A percentile compares a stretch with the other conserved stretches of the same genome.
phyloP scores from a whole-genome alignment of 1,140 invertebrate genomes.

The Euura lappo region DNA sequence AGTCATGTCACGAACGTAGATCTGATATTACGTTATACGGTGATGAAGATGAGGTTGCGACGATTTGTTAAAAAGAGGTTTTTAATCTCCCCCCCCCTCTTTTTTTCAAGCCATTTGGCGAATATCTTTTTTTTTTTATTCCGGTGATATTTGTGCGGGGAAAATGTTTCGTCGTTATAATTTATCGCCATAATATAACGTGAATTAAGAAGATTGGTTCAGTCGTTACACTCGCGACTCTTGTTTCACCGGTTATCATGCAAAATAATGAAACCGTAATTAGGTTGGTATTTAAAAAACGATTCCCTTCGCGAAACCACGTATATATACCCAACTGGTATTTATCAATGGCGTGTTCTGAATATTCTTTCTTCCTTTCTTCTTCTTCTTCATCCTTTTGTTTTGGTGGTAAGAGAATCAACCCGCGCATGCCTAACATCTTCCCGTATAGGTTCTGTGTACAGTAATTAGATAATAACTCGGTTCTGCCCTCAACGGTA shows the following conservation, averaged over 20 bases:
- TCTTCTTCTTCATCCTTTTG: too few relatives aligned
- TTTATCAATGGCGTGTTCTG: background rate
- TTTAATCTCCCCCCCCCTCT: too few relatives aligned
- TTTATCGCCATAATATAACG: too few relatives aligned
- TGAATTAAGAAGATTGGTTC: too few relatives aligned
- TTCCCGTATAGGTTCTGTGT: background rate
- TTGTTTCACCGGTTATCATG: background rate
- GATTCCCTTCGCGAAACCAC: background rate
- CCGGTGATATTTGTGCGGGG: too few relatives aligned
- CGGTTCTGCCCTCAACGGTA: background rate
- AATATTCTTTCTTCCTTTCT: background rate
- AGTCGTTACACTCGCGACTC: too few relatives aligned
- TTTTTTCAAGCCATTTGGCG: too few relatives aligned
- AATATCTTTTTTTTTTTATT: too few relatives aligned
- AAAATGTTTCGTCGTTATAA: too few relatives aligned
- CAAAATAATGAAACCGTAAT: background rate
- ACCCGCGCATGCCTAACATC: slow-evolving; percentile 1
- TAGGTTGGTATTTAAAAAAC: background rate
- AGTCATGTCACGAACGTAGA: background rate
- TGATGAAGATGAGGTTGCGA: too few relatives aligned
- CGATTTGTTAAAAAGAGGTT: too few relatives aligned
- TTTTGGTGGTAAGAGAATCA: background rate
- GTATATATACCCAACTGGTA: background rate
- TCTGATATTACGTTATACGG: too few relatives aligned
- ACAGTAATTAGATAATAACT: slow-evolving; percentile 1